Percentiles rank a stretch among this genome's conserved stretches.
Evolutionary conservation across 2,888 invertebrate genomes (phyloP).

Genomic region (Oscheius sp.): DNA sequence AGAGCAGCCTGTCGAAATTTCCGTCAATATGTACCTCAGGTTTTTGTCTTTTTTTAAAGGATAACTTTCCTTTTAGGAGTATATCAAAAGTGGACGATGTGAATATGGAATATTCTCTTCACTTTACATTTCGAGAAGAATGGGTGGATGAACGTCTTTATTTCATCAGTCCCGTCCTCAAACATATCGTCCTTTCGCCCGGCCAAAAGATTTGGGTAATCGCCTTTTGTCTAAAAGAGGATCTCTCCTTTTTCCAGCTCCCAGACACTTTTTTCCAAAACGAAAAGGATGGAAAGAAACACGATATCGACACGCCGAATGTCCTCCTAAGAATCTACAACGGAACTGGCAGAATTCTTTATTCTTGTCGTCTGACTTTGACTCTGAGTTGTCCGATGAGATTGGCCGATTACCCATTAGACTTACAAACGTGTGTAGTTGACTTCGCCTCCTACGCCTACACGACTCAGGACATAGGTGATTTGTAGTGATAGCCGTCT

Average conservation of each 20-base stretch:
- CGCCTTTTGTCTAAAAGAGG: not conserved
- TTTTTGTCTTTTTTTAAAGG: not conserved
- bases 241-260: slow-evolving; percentile 22
- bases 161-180: slow-evolving; percentile 63
- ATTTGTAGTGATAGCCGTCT: not conserved
- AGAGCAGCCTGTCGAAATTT: slow-evolving; percentile 47
- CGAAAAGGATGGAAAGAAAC: slow-evolving; percentile 89
- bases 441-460: slow-evolving; percentile 97
- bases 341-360: slow-evolving; percentile 86
- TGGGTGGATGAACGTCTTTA: slow-evolving; percentile 87
- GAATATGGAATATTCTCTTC: slow-evolving; percentile 86
- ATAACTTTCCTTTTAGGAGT: slow-evolving; percentile 41
- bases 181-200: slow-evolving; percentile 58
- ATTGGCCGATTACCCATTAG: slow-evolving; percentile 82
- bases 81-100: slow-evolving; percentile 66
- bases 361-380: slow-evolving; percentile 93
- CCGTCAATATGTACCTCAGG: slow-evolving; percentile 62
- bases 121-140: slow-evolving; percentile 87
- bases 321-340: slow-evolving; percentile 91
- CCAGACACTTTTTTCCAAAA: slow-evolving; percentile 74
- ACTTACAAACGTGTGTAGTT: slow-evolving; percentile 81
- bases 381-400: slow-evolving; percentile 94
- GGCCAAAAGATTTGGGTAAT: slow-evolving; percentile 56
- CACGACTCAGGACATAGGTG: slow-evolving; percentile 88
- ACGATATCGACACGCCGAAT: slow-evolving; percentile 74